Evolutionary conservation across 1,140 invertebrate genomes (phyloP), one percentile per base, ranked within the genome.

Genomic region (Meloidogyne chitwoodi): DNA sequence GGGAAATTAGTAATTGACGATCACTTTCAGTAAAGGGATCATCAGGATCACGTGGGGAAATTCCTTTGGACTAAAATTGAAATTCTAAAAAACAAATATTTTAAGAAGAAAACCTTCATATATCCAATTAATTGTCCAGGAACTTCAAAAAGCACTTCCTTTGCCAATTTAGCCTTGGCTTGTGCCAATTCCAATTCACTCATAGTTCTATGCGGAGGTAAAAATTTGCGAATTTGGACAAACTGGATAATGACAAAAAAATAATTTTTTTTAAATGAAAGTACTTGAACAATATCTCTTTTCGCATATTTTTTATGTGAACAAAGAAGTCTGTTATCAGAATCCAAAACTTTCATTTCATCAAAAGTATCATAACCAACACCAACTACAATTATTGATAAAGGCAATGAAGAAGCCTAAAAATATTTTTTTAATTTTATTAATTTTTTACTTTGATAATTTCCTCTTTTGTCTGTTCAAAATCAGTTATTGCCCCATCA

Each of bases 401-500:
- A 68, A 2, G 83, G 83, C 6, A 84, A 68, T 31, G 73, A 41
- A 14, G 82, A 83, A 22, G 82, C 82, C 74, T 81, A 48, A 68
- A 78, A 69, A 74, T 22, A 16, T 16, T n/a, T 22, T n/a, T 56
- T n/a, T 56, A n/a, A 14, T 3, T n/a, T 68, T 48, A 27, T 14
- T 63, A 88, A 78, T n/a, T n/a, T 38, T 78, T 78, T 79, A 87
- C 87, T 64, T 88, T 79, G n/a, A 90, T 87, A 44, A 90, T 89
- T 68, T 89, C 91, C 75, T 90, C 84, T 80, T 89, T 90, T 0
- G 91, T 92, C 44, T 90, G 87, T 19, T 88, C 88, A 89, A 92
- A 91, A 82, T 92, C 91, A 14, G 90, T 91, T 38, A 92, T 91
- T 29, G 91, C 89, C 31, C 91, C 91, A 88, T 92, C 91, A 4